Evolutionary conservation across 2,113 vertebrate species (phyloP).

Genomic region (Xiphophorus hellerii): DNA sequence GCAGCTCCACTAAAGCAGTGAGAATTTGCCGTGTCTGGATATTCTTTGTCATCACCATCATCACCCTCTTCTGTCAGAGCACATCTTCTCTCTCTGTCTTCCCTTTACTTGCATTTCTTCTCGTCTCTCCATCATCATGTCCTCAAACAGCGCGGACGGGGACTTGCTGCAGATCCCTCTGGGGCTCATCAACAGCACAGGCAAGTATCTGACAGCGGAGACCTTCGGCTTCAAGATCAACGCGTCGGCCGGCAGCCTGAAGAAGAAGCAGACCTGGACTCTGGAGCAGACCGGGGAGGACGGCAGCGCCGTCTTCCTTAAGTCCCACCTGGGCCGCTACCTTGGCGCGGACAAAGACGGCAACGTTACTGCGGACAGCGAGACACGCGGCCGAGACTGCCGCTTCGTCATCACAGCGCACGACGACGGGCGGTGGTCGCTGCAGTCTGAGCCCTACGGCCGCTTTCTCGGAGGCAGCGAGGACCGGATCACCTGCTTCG

Average conservation of each 20-base stretch:
- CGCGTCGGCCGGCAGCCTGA: slow-evolving; percentile 93
- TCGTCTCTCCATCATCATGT: slow-evolving; percentile 77
- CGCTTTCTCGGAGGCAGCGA: slow-evolving; percentile 93
- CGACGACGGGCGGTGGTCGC: slow-evolving; percentile 94
- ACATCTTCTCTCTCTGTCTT: slow-evolving; percentile 17
- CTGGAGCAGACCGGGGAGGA: slow-evolving; percentile 91
- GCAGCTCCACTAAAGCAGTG: slow-evolving; percentile 45
- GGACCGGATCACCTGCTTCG: slow-evolving; percentile 92
- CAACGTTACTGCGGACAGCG: slow-evolving; percentile 89
- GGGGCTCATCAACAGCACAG: slow-evolving; percentile 91
- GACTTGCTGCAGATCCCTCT: slow-evolving; percentile 91
- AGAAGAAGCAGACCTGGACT: slow-evolving; percentile 99
- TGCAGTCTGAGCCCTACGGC: slow-evolving; percentile 91
- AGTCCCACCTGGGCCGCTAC: slow-evolving; percentile 96
- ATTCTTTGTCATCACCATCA: slow-evolving; percentile 40
- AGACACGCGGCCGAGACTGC: slow-evolving; percentile 86
- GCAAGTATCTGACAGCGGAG: slow-evolving; percentile 96
- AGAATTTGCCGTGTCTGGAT: slow-evolving; percentile 48
- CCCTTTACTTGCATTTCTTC: slow-evolving; percentile 18
- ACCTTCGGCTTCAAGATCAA: slow-evolving; percentile 97
- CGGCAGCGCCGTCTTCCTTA: slow-evolving; percentile 86
- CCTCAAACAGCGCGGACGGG: slow-evolving; percentile 85
- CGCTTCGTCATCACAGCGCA: slow-evolving; percentile 90
- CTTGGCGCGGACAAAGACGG: slow-evolving; percentile 95
- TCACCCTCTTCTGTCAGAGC: slow-evolving; percentile 24